Base-by-base conservation (phyloP, 2,888 invertebrate species). In the Caenorhabditis becei region DNA sequence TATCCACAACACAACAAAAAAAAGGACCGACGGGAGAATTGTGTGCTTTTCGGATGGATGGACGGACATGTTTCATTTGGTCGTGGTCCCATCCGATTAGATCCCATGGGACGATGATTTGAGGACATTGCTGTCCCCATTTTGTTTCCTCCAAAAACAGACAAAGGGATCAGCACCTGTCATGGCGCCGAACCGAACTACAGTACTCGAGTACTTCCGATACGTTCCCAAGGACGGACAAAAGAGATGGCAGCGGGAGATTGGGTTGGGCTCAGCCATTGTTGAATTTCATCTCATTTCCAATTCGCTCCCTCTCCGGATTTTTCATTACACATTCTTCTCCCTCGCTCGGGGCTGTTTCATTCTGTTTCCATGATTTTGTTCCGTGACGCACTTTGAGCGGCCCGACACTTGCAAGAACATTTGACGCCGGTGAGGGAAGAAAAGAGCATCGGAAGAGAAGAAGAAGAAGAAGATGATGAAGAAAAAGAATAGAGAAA, bases 271-370 rank as follows among this genome's bases (percentile, higher is more conserved):
- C 51, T 51, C 51, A 24, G 16, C 35, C 32, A 35, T 35, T 32
- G 20, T 28, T 35, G 56, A 18, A 32, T 41, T 54, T 20, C 24
- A 41, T 41, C 41, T 41, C 41, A 41, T 41, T 54, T 20, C 24
- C 53, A 58, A n/a, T 41, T 4, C 59, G 16, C 41, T 28, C 49
- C 61, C 61, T 62, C 28, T 24, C 23, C 24, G 26, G 58, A 59
- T 61, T 75, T 66, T 66, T 66, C 75, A 66, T 66, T 75, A 66
- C 75, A 75, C 74, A 74, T 74, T 62, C 71, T 11, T 41, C 24
- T 18, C 10, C n/a, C 28, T 28, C 14, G 41, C n/a, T n/a, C n/a
- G n/a, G n/a, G 51, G 49, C 44, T 62, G 62, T 71, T 63, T 74
- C 65, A 65, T 63, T 72, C 47, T 72, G 65, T 58, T 53, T 75